phyloP scores from a whole-genome alignment of 1,140 invertebrate genomes.

The Calliopsis andreniformis region DNA sequence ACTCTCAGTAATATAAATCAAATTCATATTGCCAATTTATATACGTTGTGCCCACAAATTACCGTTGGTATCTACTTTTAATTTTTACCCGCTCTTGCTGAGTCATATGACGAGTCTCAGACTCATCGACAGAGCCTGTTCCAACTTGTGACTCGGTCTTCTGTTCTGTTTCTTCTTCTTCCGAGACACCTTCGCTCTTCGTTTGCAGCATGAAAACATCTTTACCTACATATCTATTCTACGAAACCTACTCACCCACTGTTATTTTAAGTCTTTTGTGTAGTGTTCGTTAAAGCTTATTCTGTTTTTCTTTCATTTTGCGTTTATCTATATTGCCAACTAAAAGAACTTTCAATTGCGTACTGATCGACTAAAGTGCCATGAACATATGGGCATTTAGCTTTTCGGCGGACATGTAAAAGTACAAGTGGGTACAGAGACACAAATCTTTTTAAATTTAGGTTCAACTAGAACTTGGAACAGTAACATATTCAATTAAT shows the following conservation, averaged over 20 bases:
- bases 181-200: conserved; percentile 73
- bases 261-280: conserved; percentile 46
- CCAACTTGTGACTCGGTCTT: conserved; percentile 68
- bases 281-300: conserved; percentile 52
- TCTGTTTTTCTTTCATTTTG: conserved; percentile 44
- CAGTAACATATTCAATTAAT: conserved; percentile 27
- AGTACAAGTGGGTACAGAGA: conserved; percentile 30
- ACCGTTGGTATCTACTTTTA: conserved; percentile 62
- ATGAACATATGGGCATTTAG: conserved; percentile 51
- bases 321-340: conserved; percentile 45
- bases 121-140: conserved; percentile 71
- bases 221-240: conserved; percentile 81
- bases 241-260: conserved; percentile 75
- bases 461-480: conserved; percentile 33
- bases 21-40: conserved; percentile 52
- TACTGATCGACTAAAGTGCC: conserved; percentile 69
- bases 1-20: conserved; percentile 35
- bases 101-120: conserved; percentile 70
- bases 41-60: conserved; percentile 65
- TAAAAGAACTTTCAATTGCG: conserved; percentile 55
- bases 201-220: conserved; percentile 81
- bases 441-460: conserved; percentile 18
- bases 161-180: conserved; percentile 65
- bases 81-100: conserved; percentile 80
- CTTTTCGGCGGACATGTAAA: conserved; percentile 44